phyloP scores from a whole-genome alignment of 1,140 invertebrate genomes.

The Rhizoglyphus robini region DNA sequence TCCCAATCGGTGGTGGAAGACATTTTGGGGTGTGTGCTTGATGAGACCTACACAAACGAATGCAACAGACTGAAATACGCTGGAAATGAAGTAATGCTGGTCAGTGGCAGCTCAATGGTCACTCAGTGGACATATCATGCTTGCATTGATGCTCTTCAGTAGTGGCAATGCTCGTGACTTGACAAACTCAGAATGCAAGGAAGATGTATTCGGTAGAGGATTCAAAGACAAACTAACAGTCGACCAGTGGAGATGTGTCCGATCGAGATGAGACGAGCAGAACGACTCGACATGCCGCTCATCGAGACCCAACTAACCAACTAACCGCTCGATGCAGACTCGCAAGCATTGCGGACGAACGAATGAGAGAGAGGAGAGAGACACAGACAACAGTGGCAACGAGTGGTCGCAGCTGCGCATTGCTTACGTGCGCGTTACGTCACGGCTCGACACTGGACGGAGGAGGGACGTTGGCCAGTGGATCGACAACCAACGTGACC shows the following conservation, averaged over 20 bases:
- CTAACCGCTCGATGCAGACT: background rate
- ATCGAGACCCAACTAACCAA: slow-evolving; percentile 11
- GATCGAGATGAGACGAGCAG: background rate
- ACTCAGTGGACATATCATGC: too few species aligned
- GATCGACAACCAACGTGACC: background rate
- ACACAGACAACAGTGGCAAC: background rate
- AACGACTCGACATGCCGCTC: background rate
- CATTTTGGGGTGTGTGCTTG: too few species aligned
- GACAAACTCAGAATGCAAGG: too few species aligned
- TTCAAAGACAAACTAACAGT: too few species aligned
- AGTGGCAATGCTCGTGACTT: too few species aligned
- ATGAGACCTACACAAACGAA: too few species aligned
- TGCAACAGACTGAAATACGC: too few species aligned
- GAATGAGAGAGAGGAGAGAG: slow-evolving; percentile 18
- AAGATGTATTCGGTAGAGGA: too few species aligned
- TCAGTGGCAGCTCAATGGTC: too few species aligned
- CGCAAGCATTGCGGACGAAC: background rate
- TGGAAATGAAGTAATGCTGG: too few species aligned
- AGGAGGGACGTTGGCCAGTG: slow-evolving; percentile 1
- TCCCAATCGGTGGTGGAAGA: too few species aligned
- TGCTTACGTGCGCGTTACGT: background rate
- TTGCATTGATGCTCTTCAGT: too few species aligned
- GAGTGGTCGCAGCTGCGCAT: slow-evolving; percentile 1
- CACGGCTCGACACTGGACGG: background rate
- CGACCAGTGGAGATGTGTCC: background rate